Percentiles rank a stretch among this genome's conserved stretches.
phyloP scores from a whole-genome alignment of 2,113 vertebrate genomes.

The Meleagris gallopavo region DNA sequence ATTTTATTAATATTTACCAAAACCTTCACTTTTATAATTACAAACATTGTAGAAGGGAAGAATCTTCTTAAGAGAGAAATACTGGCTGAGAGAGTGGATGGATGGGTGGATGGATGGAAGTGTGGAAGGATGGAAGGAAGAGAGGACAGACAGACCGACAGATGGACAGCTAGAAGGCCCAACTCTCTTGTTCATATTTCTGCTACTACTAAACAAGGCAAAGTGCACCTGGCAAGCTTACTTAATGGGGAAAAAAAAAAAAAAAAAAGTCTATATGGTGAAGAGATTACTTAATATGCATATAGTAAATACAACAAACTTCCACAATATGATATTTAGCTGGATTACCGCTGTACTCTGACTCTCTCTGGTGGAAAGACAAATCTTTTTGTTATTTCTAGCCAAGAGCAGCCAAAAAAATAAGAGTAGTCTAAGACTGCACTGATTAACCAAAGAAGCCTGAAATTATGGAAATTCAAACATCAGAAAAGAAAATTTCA shows the following conservation, averaged over 20 bases:
- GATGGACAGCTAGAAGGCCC: accelerated
- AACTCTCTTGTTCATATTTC: not conserved
- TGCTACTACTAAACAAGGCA: not conserved
- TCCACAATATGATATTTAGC: not conserved
- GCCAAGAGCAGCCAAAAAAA: not conserved
- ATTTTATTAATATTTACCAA: not conserved
- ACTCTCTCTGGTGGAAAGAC: not conserved
- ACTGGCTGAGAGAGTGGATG: not conserved
- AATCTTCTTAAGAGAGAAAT: not conserved
- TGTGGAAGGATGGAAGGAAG: no score
- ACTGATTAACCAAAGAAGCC: not conserved
- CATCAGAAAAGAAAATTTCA: not conserved
- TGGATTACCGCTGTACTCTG: not conserved
- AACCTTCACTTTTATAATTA: not conserved
- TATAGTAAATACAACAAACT: not conserved
- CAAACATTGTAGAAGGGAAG: not conserved
- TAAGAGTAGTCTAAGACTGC: not conserved
- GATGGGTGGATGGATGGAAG: not conserved
- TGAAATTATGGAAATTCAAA: not conserved
- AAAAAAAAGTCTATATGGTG: not conserved
- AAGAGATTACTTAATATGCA: not conserved
- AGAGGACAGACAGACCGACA: no score
- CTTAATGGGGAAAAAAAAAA: not conserved
- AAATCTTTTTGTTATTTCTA: not conserved
- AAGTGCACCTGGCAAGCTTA: not conserved